Conservation (phyloP, 2,888 invertebrate species). For the Megalurothrips usitatus region DNA sequence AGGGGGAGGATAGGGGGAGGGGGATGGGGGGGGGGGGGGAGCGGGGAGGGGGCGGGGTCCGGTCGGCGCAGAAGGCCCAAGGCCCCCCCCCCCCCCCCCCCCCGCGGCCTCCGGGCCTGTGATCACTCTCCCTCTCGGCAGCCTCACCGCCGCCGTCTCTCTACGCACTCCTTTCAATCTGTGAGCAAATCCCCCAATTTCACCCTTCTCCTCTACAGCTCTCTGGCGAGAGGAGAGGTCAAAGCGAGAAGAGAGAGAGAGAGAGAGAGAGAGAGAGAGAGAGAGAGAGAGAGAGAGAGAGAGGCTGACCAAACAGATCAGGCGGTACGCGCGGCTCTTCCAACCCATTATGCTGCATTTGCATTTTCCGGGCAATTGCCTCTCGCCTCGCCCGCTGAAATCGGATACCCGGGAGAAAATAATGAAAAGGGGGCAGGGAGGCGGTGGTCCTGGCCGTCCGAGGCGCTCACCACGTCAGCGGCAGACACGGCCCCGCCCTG, state of each 20-base stretch:
- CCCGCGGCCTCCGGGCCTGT: background rate
- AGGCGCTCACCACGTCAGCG: background rate
- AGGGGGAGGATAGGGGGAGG: too few species aligned
- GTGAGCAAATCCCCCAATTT: conserved; percentile 15
- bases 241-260: background rate
- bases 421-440: background rate
- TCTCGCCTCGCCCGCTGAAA: conserved; percentile 8
- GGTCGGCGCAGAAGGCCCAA: background rate
- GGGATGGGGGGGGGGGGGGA: too few species aligned
- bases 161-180: conserved; percentile 2
- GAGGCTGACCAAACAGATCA: conserved; percentile 24
- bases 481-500: too few species aligned
- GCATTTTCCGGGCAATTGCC: conserved; percentile 20
- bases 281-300: conserved; percentile 10
- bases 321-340: conserved; percentile 7
- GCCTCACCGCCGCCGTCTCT: background rate
- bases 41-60: too few species aligned
- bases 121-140: background rate
- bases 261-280: conserved; percentile 18
- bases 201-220: background rate
- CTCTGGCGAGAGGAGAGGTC: background rate
- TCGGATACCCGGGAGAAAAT: conserved; percentile 13
- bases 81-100: background rate
- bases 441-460: background rate
- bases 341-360: conserved; percentile 19